Evolutionary conservation across 1,140 invertebrate genomes (phyloP), one percentile per base, ranked within the genome.

Genomic region (Leptonema lineaticorne): DNA sequence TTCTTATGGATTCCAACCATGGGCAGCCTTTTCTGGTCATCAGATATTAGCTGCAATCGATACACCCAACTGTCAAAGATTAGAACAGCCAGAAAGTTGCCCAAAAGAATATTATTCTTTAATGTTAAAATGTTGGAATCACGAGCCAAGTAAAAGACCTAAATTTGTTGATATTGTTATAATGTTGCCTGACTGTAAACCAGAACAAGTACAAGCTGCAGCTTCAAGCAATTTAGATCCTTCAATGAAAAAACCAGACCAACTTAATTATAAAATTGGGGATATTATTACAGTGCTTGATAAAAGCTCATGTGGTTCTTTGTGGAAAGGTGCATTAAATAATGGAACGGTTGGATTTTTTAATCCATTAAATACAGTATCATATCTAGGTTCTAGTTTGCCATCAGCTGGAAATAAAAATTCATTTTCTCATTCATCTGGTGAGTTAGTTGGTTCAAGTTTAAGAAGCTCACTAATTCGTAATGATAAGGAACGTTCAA

Each of bases 11-110:
- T 95, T 96, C 76, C 95, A 98, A 79, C 97, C 97, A 0, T 99
- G 96, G 96, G 92, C 93, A 0, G 96, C 94, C 0, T 84, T 96
- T 22, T 97, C 94, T 0, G 96, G 97, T 0, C 92, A 96, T 73
- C 91, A 99, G 83, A 98, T 99, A 71, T 80, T 99, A 0, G 94
- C 97, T 77, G 92, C 95, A 0, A 97, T 99, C 60, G 96, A 99
- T 80, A 89, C 92, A 66, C 96, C 97, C 1, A 93, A 94, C 75
- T 94, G 86, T 78, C 88, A 87, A 82, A 84, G 93, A 33, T 81
- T 97, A 28, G 95, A 98, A 76, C 88, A 93, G 73, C 97, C 97
- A 0, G 94, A 97, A 73, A 94, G 93, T 71, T 99, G 97, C 81
- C 96, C 97, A 0, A 89, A 91, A 67, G 95, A 96, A 22, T 95